Evolutionary conservation across 2,888 invertebrate genomes (phyloP).

Genomic region (Synanthedon formicaeformis): DNA sequence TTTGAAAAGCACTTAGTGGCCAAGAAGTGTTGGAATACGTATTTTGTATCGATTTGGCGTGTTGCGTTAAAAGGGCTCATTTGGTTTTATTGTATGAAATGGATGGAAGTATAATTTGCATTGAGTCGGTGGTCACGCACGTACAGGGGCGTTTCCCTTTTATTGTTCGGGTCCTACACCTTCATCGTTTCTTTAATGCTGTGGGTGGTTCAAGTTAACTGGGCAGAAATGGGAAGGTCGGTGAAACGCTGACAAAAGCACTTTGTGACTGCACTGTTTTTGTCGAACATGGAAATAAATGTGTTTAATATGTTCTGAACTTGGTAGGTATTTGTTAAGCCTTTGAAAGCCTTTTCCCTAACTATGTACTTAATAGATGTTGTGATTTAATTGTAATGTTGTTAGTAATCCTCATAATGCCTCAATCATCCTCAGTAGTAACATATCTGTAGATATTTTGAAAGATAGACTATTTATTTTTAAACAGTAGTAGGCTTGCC

Average conservation of each 20-base stretch:
- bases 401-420: too few relatives aligned
- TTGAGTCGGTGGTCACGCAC: slow-evolving; percentile 64
- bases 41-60: slow-evolving; percentile 60
- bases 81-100: slow-evolving; percentile 66
- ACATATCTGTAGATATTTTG: too few relatives aligned
- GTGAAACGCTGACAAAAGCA: slow-evolving; percentile 5
- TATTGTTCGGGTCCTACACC: slow-evolving; percentile 50
- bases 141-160: slow-evolving; percentile 37
- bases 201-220: slow-evolving; percentile 24
- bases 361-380: too few relatives aligned
- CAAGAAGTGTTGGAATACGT: slow-evolving; percentile 8
- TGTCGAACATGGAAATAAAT: background rate
- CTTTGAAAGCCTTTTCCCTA: too few relatives aligned
- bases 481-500: too few relatives aligned
- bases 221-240: slow-evolving; percentile 5
- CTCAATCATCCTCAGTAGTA: too few relatives aligned
- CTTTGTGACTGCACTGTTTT: background rate
- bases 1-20: background rate
- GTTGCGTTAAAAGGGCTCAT: slow-evolving; percentile 67
- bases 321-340: too few relatives aligned
- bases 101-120: slow-evolving; percentile 66
- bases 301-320: too few relatives aligned
- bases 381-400: too few relatives aligned
- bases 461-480: too few relatives aligned
- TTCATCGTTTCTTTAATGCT: slow-evolving; percentile 44